Base-by-base conservation (phyloP, 1,140 invertebrate species). In the Dendroctonus valens region DNA sequence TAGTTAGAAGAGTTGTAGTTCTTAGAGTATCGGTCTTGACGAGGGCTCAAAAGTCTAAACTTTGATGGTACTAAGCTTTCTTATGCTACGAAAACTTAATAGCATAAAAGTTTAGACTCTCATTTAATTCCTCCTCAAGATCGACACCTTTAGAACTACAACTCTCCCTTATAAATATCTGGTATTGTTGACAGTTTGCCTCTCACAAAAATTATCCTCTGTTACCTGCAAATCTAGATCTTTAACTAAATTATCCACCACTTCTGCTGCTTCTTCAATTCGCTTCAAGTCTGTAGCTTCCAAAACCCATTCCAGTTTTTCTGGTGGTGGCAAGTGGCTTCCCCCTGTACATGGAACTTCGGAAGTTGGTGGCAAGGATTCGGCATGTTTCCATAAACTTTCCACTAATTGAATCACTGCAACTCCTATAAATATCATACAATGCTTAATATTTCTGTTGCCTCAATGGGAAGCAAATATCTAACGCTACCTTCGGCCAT, bases 351-450 rank as follows among this genome's bases (percentile, higher is more conserved):
- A 65, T 60, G 70, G 75, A 52, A 73, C 68, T 2, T 73, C 67
- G 11, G 66, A 69, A 2, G 52, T 63, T 7, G 26, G 7, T 8
- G 82, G 82, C 58, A 89, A 82, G 2, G 85, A 82, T 26, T 86
- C 84, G 39, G 87, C 82, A 52, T 85, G 81, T 50, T 87, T 85
- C n/a, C 96, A 83, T 8, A 96, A 83, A 52, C 91, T 86, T 75
- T 96, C 93, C 40, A 93, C 85, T 44, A 93, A 79, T 58, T 89
- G 85, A 2, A 98, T 89, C 11, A 99, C 89, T 0, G 96, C 95
- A 50, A 98, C 93, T 9, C 95, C 64, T 65, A 12, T 0, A 53
- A 39, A 57, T 39, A 37, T 39, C 53, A 41, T 57, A 2, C 1
- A 57, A 57, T 41, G 15, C 2, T 39, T 9, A 61, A 50, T 11